Conservation (phyloP, 2,113 vertebrate genomes). For the Toxotes chatareus region DNA sequence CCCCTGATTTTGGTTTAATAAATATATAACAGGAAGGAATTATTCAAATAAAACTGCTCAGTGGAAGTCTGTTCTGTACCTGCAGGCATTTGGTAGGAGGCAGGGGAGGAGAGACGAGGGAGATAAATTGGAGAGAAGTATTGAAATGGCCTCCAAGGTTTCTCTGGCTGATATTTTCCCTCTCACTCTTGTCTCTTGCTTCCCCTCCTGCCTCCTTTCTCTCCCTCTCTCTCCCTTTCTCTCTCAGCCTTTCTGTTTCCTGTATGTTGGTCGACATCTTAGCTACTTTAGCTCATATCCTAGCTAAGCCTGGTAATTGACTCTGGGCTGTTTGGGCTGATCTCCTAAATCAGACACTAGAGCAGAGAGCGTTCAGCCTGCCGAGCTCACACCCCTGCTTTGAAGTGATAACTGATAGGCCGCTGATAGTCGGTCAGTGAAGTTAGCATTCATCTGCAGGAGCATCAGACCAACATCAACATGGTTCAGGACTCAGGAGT, state of each 20-base stretch:
- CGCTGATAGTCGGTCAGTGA: slow-evolving; percentile 16
- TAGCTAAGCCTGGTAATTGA: slow-evolving; percentile 70
- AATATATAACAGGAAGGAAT: slow-evolving; percentile 84
- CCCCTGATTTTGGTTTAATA: slow-evolving; percentile 80
- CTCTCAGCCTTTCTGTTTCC: slow-evolving; percentile 14
- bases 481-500: slow-evolving; percentile 24
- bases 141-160: slow-evolving; percentile 86
- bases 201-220: not conserved
- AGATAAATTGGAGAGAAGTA: slow-evolving; percentile 87
- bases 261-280: slow-evolving; percentile 53
- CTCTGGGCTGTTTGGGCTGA: slow-evolving; percentile 67
- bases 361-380: slow-evolving; percentile 58
- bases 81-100: slow-evolving; percentile 79
- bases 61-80: slow-evolving; percentile 90
- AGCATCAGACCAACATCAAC: slow-evolving; percentile 28
- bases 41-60: slow-evolving; percentile 90
- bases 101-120: slow-evolving; percentile 51
- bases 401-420: slow-evolving; percentile 54
- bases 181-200: not conserved
- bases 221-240: slow-evolving; percentile 10
- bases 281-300: slow-evolving; percentile 53
- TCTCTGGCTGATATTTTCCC: slow-evolving; percentile 42
- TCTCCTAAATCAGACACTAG: slow-evolving; percentile 54
- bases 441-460: slow-evolving; percentile 33
- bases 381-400: slow-evolving; percentile 36